Evolutionary conservation across 2,888 invertebrate genomes (phyloP), one percentile per base, ranked within the genome.

Genomic region (Agriotes lineatus): DNA sequence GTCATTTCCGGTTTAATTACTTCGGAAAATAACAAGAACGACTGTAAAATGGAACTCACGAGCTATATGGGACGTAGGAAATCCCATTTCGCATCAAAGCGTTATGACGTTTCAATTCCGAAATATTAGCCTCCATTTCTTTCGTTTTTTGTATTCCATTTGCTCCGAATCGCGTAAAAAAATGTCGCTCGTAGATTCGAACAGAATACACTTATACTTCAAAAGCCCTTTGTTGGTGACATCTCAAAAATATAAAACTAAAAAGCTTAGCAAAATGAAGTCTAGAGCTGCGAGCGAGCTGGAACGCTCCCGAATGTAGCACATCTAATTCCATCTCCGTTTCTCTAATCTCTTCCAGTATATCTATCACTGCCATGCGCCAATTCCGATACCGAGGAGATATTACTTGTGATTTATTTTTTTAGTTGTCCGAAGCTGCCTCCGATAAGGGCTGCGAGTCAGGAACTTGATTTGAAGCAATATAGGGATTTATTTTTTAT

Each of bases 331-430:
- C 56, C 22, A 44, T 69, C 68, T 52, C 30, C 50, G 44, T 63
- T 63, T 48, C 56, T 54, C 61, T 64, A 64, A 69, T 58, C 64
- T 56, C 45, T 57, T 60, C 33, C 14, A 59, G 56, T 69, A 65
- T 69, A 69, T 69, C 69, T 56, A 65, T 65, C 59, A 61, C 66
- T 66, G 65, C 30, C 56, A 30, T 18, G 56, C 69, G 45, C 54
- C 65, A 69, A 69, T 69, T 69, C 65, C 61, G 65, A 69, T 65
- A 69, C 64, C 45, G 39, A 20, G 45, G 61, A 66, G 65, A 69
- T 65, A 66, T 66, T 69, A 66, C 65, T 48, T 54, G 48, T 69
- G 65, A 65, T 65, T 69, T 65, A 69, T 69, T 65, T 69, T 65
- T 69, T 68, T 58, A 45, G 61, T 67, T 64, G 57, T 50, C 66